phyloP scores from a whole-genome alignment of 2,797 vertebrate genomes.

The Amblyopsis hoosieri region DNA sequence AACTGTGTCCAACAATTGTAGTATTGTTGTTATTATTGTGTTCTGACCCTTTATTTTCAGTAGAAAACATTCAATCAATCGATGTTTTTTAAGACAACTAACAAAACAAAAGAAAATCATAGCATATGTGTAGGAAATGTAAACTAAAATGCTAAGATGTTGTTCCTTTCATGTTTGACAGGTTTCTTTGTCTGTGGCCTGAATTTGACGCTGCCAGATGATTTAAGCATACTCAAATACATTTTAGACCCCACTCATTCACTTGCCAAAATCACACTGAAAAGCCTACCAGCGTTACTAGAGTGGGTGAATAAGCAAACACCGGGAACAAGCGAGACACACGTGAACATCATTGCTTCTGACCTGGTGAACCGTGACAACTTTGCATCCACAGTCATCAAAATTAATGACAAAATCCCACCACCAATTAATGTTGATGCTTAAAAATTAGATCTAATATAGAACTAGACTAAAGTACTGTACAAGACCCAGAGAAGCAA shows the following conservation, averaged over 20 bases:
- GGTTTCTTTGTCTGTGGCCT: conserved; percentile 63
- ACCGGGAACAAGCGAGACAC: background rate
- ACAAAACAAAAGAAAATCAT: no score
- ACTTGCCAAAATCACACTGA: conserved; percentile 20
- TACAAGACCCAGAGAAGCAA: no score
- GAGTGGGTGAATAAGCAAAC: conserved; percentile 39
- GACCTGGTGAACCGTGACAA: conserved; percentile 42
- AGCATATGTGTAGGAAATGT: background rate
- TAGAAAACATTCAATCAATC: no score
- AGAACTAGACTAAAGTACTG: no score
- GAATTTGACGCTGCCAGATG: conserved; percentile 56
- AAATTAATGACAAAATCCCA: conserved; percentile 36
- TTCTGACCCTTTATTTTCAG: no score
- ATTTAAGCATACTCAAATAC: conserved; percentile 29
- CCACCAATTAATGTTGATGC: no score
- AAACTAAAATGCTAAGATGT: background rate
- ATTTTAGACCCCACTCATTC: conserved; percentile 36
- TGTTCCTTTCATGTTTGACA: conserved; percentile 10
- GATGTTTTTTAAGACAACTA: no score
- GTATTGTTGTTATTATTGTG: no score
- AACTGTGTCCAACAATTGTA: no score
- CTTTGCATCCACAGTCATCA: conserved; percentile 45
- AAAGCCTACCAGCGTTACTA: conserved; percentile 44
- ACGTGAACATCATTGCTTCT: conserved; percentile 53
- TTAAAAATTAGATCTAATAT: no score